These are phyloP conservation scores for Pararge aegeria DNA, from an alignment of 1,140 invertebrate genomes.

Conservation along the genomic window DNA sequence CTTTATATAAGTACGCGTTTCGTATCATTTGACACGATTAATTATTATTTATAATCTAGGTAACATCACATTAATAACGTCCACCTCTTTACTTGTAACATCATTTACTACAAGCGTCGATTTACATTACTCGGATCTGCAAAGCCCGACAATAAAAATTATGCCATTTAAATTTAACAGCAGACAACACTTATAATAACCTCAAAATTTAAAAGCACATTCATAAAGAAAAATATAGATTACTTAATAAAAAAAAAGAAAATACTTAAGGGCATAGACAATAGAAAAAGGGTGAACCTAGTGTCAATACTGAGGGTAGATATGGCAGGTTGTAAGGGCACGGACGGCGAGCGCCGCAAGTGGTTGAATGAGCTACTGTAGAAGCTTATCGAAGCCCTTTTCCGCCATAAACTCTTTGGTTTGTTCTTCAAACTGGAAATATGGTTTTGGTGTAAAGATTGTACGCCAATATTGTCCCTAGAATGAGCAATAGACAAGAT, in stretches of 20 bases:
- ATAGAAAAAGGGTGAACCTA: conserved; percentile 30
- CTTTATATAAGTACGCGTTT: too few species aligned
- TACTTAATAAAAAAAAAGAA: neutral
- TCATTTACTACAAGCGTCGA: too few species aligned
- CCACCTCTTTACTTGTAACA: too few species aligned
- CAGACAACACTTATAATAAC: neutral
- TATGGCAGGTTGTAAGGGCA: conserved; percentile 27
- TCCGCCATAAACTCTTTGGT: conserved; percentile 31
- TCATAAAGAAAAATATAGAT: neutral
- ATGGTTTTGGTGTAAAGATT: conserved; percentile 6
- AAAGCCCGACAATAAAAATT: neutral
- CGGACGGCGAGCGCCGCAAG: conserved; percentile 35
- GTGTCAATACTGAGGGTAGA: conserved; percentile 38
- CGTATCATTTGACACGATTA: too few species aligned
- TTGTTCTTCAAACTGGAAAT: conserved; percentile 33
- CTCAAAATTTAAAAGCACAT: neutral
- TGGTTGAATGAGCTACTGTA: conserved; percentile 23
- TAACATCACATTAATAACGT: too few species aligned
- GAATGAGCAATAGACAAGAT: neutral
- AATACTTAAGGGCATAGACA: conserved; percentile 2
- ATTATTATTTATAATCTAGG: too few species aligned
- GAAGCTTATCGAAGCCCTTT: conserved; percentile 28
- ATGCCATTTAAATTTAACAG: neutral
- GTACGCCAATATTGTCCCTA: neutral
- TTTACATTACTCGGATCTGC: too few species aligned